These are phyloP conservation scores for Malachius bipustulatus DNA, from an alignment of 2,888 invertebrate genomes.

Conservation along the genomic window DNA sequence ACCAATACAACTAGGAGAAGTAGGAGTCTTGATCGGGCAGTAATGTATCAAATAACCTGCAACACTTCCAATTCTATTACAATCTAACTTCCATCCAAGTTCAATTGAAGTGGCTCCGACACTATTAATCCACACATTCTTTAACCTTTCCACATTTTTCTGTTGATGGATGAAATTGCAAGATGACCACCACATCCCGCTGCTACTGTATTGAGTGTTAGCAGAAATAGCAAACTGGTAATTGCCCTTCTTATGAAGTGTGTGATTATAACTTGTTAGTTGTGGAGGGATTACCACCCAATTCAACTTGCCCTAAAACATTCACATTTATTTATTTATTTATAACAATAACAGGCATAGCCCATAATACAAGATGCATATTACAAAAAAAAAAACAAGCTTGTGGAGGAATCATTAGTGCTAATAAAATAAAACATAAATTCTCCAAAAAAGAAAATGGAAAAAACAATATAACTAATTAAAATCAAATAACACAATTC, in stretches of 20 bases:
- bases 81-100: conserved; percentile 66
- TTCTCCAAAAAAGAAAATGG: too few species aligned
- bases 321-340: too few species aligned
- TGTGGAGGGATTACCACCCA: conserved; percentile 45
- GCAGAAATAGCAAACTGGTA: conserved; percentile 76
- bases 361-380: too few species aligned
- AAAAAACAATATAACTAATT: too few species aligned
- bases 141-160: conserved; percentile 42
- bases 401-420: too few species aligned
- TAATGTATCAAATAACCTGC: conserved; percentile 65
- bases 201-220: conserved; percentile 54
- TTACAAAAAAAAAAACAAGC: too few species aligned
- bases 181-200: conserved; percentile 76
- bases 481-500: too few species aligned
- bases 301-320: conserved; percentile 48
- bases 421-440: too few species aligned
- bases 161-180: conserved; percentile 50
- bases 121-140: conserved; percentile 41
- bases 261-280: conserved; percentile 43
- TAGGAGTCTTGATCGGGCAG: conserved; percentile 50
- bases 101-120: conserved; percentile 44
- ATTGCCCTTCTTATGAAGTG: conserved; percentile 42
- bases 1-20: too few species aligned
- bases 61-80: conserved; percentile 59
- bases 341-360: too few species aligned